A percentile compares a stretch with the other conserved stretches of the same genome.
These are phyloP conservation scores for Himalopsyche phryganea DNA, from an alignment of 1,140 invertebrate genomes.

Conservation along the genomic window DNA sequence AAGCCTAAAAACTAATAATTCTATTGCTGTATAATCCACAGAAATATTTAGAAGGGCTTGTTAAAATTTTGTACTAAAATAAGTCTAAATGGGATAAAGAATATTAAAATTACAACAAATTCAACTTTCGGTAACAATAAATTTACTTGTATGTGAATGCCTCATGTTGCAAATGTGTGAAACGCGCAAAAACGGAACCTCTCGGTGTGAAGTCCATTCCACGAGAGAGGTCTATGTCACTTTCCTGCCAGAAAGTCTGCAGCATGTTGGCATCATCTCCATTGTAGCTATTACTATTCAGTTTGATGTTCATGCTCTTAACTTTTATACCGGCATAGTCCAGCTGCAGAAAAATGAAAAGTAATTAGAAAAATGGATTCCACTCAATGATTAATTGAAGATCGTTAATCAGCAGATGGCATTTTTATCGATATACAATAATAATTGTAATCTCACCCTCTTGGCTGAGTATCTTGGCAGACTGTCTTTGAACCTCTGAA, in stretches of 20 bases:
- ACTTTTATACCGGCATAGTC: conserved; percentile 61
- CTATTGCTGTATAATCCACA: no score
- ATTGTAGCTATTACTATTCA: conserved; percentile 44
- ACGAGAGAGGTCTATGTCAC: conserved; percentile 47
- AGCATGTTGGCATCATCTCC: conserved; percentile 28
- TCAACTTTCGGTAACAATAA: no score
- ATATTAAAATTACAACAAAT: no score
- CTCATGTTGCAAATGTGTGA: conserved; percentile 49
- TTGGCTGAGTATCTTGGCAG: conserved; percentile 38
- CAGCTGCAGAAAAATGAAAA: conserved; percentile 48
- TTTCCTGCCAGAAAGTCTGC: conserved; percentile 52
- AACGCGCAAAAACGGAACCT: conserved; percentile 46
- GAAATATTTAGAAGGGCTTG: no score
- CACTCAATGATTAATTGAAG: not conserved
- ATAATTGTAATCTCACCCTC: not conserved
- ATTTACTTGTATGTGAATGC: conserved; percentile 40
- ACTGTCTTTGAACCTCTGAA: conserved; percentile 43
- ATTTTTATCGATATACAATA: not conserved
- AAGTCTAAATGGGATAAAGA: no score
- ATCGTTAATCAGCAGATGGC: not conserved
- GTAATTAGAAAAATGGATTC: not conserved
- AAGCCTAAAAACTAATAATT: no score
- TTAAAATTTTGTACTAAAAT: no score
- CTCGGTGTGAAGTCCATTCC: conserved; percentile 50
- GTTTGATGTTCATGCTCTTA: conserved; percentile 49